Conservation (phyloP, 1,140 invertebrate species). For the Meloidogyne exigua region DNA sequence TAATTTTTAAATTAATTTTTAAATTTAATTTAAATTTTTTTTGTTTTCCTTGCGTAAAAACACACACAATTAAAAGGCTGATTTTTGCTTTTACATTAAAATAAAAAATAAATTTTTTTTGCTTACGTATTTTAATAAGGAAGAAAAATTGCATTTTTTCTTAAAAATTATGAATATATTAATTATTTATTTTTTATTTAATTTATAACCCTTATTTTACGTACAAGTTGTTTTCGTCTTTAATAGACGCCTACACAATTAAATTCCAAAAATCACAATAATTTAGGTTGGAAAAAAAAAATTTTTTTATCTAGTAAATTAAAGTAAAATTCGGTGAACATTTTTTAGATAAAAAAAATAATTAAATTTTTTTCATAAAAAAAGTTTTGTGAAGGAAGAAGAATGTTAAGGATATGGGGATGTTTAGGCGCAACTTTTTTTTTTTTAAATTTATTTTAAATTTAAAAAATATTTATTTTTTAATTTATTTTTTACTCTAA, state of each 20-base stretch:
- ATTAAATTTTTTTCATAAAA: too few species aligned
- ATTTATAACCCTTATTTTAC: background rate
- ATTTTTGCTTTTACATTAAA: background rate
- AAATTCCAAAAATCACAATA: slow-evolving; percentile 2
- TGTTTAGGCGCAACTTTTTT: too few species aligned
- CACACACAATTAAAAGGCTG: background rate
- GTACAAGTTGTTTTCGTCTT: background rate
- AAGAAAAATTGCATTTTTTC: background rate
- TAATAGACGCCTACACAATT: background rate
- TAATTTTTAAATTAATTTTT: background rate
- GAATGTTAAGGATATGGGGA: too few species aligned
- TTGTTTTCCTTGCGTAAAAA: too few species aligned
- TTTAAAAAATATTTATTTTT: too few species aligned
- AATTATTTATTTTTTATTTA: background rate
- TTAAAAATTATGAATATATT: background rate
- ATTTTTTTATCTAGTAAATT: too few species aligned
- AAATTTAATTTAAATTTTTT: background rate
- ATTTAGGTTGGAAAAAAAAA: background rate
- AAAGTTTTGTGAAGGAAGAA: too few species aligned
- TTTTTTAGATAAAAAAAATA: too few species aligned
- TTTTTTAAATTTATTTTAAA: too few species aligned
- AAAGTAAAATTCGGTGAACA: too few species aligned
- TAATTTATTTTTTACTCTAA: too few species aligned
- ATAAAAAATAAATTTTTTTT: background rate
- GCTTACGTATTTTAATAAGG: slow-evolving; percentile 1